Evolutionary conservation across 2,888 invertebrate species (phyloP).

Genomic region (Hemicrepidius hirtus): DNA sequence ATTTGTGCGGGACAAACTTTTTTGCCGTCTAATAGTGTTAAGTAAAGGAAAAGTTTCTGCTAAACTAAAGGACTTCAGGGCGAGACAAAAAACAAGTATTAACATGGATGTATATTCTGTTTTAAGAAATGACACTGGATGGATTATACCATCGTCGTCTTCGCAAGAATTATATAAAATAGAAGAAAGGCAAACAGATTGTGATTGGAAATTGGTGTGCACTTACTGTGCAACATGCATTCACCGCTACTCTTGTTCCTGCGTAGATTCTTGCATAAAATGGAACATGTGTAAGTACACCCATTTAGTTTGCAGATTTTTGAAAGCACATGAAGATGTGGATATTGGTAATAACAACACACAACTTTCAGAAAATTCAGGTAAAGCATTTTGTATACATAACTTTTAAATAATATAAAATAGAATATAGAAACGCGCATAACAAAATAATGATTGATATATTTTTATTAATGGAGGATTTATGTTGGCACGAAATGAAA

Average conservation of each 20-base stretch:
- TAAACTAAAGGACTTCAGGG: conserved; percentile 32
- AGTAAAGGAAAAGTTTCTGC: conserved; percentile 44
- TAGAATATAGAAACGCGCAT: too few relatives aligned
- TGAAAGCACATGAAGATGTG: too few relatives aligned
- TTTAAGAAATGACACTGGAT: background rate
- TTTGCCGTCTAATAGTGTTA: conserved; percentile 53
- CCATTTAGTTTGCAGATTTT: conserved; percentile 6
- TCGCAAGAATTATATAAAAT: background rate
- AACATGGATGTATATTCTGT: background rate
- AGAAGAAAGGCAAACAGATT: conserved; percentile 6
- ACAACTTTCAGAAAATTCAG: too few relatives aligned
- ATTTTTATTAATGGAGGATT: too few relatives aligned
- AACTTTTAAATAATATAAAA: too few relatives aligned
- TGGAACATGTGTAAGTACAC: conserved; percentile 25
- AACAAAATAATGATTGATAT: too few relatives aligned
- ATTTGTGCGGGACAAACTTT: conserved; percentile 56
- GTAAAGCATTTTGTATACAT: too few relatives aligned
- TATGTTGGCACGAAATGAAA: too few relatives aligned
- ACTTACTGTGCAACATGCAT: conserved; percentile 34
- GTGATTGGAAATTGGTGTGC: conserved; percentile 37
- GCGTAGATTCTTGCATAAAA: conserved; percentile 37
- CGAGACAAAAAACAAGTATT: conserved; percentile 29
- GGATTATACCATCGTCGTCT: background rate
- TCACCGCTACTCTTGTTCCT: conserved; percentile 38
- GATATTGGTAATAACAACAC: too few relatives aligned